These are phyloP conservation scores for Pipa parva DNA, from an alignment of 2,113 vertebrate species.

Conservation along the genomic window DNA sequence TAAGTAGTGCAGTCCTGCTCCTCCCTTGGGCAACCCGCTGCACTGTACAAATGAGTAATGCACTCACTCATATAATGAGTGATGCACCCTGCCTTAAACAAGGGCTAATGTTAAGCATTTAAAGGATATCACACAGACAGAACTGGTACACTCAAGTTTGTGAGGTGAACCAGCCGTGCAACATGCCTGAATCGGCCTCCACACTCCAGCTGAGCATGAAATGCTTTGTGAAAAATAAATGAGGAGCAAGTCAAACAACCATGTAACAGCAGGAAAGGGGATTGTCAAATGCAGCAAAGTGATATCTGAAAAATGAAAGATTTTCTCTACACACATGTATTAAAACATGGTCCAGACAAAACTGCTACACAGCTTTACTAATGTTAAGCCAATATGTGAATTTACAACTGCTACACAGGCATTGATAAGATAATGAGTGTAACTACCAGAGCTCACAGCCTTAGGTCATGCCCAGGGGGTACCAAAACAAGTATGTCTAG, in stretches of 20 bases:
- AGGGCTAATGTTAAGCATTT: slow-evolving; percentile 12
- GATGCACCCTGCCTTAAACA: slow-evolving; percentile 8
- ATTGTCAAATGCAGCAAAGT: too few relatives aligned
- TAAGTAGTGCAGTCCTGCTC: slow-evolving; percentile 43
- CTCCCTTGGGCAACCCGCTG: slow-evolving; percentile 41
- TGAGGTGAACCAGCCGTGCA: slow-evolving; percentile 7
- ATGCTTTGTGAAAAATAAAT: background rate
- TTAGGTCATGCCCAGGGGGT: too few relatives aligned
- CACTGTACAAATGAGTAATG: slow-evolving; percentile 34
- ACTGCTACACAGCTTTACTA: background rate
- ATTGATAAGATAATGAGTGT: too few relatives aligned
- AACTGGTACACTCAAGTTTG: slow-evolving; percentile 13
- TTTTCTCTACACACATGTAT: too few relatives aligned
- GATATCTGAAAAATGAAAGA: too few relatives aligned
- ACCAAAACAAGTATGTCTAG: too few relatives aligned
- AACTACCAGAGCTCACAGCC: too few relatives aligned
- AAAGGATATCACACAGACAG: slow-evolving; percentile 10
- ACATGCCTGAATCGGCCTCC: slow-evolving; percentile 19
- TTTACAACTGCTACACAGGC: too few relatives aligned
- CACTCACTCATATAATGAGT: slow-evolving; percentile 17
- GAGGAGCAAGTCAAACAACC: too few relatives aligned
- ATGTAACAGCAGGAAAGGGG: too few relatives aligned
- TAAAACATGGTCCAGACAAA: too few relatives aligned
- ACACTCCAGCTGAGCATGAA: slow-evolving; percentile 5
- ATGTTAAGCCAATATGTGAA: background rate